phyloP scores from a whole-genome alignment of 2,113 vertebrate species.

The Aegotheles bennettii region DNA sequence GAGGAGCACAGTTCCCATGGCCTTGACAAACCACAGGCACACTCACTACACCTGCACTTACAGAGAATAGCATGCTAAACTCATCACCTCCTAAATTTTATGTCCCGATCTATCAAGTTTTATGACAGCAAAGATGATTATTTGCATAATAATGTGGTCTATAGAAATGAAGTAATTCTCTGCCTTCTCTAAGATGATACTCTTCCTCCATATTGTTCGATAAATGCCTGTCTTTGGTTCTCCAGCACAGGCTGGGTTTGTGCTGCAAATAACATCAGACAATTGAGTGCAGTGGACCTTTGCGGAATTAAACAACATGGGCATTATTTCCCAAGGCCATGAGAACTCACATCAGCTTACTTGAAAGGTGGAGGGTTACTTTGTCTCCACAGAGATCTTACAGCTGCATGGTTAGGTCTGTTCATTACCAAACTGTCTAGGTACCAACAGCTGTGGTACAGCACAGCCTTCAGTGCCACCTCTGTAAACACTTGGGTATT shows the following conservation, averaged over 20 bases:
- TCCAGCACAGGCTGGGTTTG: neutral
- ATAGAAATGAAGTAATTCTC: neutral
- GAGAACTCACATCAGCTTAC: neutral
- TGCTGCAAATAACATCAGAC: neutral
- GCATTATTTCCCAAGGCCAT: neutral
- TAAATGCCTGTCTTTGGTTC: neutral
- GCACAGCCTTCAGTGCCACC: neutral
- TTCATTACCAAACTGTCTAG: neutral
- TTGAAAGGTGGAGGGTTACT: neutral
- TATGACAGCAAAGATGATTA: slow-evolving; percentile 14
- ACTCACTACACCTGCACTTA: neutral
- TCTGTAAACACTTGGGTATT: neutral
- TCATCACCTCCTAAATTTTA: slow-evolving; percentile 16
- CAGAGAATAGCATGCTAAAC: neutral
- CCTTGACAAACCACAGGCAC: neutral
- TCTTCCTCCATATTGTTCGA: neutral
- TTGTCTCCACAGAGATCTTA: neutral
- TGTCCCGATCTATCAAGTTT: slow-evolving; percentile 23
- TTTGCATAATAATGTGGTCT: slow-evolving; percentile 36
- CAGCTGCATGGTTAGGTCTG: neutral
- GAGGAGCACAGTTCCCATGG: neutral
- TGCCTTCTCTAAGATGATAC: neutral
- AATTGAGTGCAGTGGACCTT: neutral
- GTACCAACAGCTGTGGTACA: neutral
- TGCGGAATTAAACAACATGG: neutral